Evolutionary conservation across 2,797 vertebrate genomes (phyloP).

Genomic region (Champsocephalus esox): DNA sequence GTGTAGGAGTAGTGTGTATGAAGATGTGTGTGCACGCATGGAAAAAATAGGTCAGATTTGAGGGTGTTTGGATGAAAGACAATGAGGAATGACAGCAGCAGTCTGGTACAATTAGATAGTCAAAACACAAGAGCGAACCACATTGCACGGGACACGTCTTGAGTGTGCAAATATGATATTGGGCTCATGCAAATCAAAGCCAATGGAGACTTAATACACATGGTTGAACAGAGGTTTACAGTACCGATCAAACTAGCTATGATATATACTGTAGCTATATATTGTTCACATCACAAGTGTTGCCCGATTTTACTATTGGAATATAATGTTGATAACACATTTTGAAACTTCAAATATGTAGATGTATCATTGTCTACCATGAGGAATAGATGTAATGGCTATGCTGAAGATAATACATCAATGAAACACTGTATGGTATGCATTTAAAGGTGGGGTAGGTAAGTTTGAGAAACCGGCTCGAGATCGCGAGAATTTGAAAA

Average conservation of each 20-base stretch:
- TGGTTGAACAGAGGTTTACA: background rate
- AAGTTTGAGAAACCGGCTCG: no score
- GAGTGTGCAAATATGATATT: slow-evolving; percentile 15
- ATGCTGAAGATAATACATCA: no score
- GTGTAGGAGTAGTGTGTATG: slow-evolving; percentile 50
- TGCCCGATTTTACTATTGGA: background rate
- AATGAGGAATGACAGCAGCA: slow-evolving; percentile 40
- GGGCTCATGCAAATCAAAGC: slow-evolving; percentile 14
- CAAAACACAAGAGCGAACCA: slow-evolving; percentile 26
- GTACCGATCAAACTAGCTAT: background rate
- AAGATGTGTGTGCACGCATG: background rate
- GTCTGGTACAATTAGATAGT: slow-evolving; percentile 45
- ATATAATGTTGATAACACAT: background rate
- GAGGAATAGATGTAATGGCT: no score
- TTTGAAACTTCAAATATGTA: background rate
- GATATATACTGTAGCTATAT: no score
- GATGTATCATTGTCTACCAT: no score
- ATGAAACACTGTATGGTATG: no score
- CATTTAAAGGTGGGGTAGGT: no score
- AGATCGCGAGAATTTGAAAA: no score
- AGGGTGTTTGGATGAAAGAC: slow-evolving; percentile 43
- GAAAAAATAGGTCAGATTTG: slow-evolving; percentile 27
- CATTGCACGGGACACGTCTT: slow-evolving; percentile 1
- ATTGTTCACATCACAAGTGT: background rate
- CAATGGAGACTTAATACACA: slow-evolving; percentile 2